Evolutionary conservation across 2,888 invertebrate species (phyloP), one percentile per base, ranked within the genome.

Genomic region (Pammene aurita): DNA sequence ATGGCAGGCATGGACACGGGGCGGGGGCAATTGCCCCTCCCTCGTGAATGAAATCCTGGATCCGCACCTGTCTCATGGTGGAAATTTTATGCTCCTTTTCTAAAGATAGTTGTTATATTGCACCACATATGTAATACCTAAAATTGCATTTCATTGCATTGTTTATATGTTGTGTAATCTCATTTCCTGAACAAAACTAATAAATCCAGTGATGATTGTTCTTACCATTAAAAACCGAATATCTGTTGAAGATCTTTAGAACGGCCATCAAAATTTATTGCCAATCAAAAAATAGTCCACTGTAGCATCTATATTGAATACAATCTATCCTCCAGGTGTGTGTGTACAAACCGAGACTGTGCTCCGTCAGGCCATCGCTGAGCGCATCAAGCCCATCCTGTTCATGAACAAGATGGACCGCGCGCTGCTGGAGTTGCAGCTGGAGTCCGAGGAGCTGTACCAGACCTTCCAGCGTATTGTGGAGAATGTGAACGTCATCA

Each of bases 351-450:
- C 99, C 46, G 99, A 99, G 93, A 99, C 99, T 83, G 99, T 99
- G 71, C 94, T 99, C 82, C 97, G 99, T 94, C 99, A 99, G 92
- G 99, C 99, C 73, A 99, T 99, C 85, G 98, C 98, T 73, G 99
- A 99, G 94, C 97, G 99, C 85, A 99, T 99, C 84, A 99, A 99
- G 96, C 99, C 99, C 68, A 98, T 99, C 78, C 94, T 99, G 81
- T 99, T 99, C 96, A 99, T 99, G 99, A 99, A 99, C 97, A 99
- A 99, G 94, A 99, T 99, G 99, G 99, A 99, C 94, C 97, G 99
- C 79, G 99, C 99, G 77, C 94, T 99, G 71, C 94, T 99, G 48
- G 99, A 99, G 92, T 93, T 99, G 85, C 99, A 99, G 87, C 93
- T 99, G 80, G 99, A 98, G 72, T 95, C 97, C 75, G 99, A 99